Evolutionary conservation across 2,888 invertebrate genomes (phyloP).

Genomic region (Agrotis segetum): DNA sequence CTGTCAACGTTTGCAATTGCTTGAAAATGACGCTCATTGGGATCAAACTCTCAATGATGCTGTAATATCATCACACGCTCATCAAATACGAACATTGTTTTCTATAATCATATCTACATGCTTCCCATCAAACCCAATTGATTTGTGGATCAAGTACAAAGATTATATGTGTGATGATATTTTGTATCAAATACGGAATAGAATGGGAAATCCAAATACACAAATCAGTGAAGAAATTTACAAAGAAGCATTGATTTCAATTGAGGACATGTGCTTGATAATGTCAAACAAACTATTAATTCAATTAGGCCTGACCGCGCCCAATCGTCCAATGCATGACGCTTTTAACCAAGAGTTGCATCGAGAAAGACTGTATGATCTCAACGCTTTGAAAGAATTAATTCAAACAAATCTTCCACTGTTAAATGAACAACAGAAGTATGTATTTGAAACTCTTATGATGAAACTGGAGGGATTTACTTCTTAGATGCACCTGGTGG

Average conservation of each 20-base stretch:
- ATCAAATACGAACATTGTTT: conserved; percentile 32
- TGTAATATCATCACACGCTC: conserved; percentile 43
- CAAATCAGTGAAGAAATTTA: too few species aligned
- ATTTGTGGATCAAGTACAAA: background rate
- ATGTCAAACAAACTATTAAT: conserved; percentile 4
- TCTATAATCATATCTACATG: conserved; percentile 25
- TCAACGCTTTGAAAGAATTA: too few species aligned
- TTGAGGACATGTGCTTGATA: conserved; percentile 59
- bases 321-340: conserved; percentile 61
- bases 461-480: background rate
- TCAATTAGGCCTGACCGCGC: conserved; percentile 60
- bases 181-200: background rate
- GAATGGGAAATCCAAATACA: too few species aligned
- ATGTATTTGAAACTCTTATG: background rate
- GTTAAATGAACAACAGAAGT: background rate
- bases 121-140: conserved; percentile 8
- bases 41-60: conserved; percentile 59
- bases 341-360: conserved; percentile 53
- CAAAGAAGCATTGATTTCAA: conserved; percentile 44
- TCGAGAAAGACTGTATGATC: too few species aligned
- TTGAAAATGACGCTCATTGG: conserved; percentile 59
- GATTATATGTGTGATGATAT: background rate
- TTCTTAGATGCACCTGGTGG: conserved; percentile 4
- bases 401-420: too few species aligned
- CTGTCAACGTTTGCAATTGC: conserved; percentile 13